Conservation (phyloP, 2,113 vertebrate genomes). For the Antigone vipio region DNA sequence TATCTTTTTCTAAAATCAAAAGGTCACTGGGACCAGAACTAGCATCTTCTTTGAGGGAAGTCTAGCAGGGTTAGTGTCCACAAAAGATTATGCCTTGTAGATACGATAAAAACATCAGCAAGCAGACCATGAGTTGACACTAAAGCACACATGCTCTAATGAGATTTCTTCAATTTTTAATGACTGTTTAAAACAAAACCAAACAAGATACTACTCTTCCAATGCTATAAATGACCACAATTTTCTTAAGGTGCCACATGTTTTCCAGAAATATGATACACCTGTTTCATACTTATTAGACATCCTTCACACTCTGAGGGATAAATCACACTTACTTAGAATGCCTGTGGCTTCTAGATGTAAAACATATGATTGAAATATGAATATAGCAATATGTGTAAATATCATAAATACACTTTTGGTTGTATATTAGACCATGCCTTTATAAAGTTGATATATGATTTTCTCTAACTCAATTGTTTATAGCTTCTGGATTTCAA, state of each 20-base stretch:
- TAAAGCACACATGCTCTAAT: neutral
- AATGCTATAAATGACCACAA: neutral
- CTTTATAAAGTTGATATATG: neutral
- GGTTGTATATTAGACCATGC: neutral
- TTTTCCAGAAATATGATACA: neutral
- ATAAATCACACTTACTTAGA: neutral
- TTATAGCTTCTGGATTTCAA: neutral
- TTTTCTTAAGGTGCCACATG: neutral
- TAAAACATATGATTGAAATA: neutral
- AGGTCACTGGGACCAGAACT: neutral
- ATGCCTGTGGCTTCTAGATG: neutral
- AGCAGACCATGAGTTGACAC: neutral
- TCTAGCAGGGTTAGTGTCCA: fast-evolving
- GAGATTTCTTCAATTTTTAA: neutral
- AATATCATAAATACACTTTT: neutral
- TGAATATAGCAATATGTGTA: neutral
- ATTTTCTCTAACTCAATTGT: neutral
- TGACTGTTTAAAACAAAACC: neutral
- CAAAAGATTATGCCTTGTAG: neutral
- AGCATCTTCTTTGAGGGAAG: neutral
- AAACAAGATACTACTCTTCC: neutral
- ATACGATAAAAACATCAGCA: neutral
- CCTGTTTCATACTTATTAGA: neutral
- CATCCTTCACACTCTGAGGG: neutral
- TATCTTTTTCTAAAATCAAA: neutral